Evolutionary conservation across 2,113 vertebrate genomes (phyloP), one percentile per base, ranked within the genome.

Genomic region (Aegithalos caudatus): DNA sequence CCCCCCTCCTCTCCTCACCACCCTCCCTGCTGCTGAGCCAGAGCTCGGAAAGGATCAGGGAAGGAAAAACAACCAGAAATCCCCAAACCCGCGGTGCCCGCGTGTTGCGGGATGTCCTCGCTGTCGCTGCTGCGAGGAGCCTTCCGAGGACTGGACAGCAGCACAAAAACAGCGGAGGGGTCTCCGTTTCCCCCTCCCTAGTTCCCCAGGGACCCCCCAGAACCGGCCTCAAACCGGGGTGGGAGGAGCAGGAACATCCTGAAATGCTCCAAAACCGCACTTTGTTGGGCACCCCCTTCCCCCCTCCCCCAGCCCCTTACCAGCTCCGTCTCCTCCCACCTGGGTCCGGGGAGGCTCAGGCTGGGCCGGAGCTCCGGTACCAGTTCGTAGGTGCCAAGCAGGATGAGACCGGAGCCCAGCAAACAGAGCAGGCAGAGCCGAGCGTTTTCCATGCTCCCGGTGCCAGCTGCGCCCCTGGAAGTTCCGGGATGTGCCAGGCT

Each of bases 191-290:
- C 33, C 35, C 22, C 28, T 21, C 29, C 73, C 57, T 27, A 40
- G 0, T 4, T 7, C 18, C 21, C 9, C 6, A 5, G 11, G 17
- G 20, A 12, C 5, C 1, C 35, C 56, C 80, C 38, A 54, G 31
- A 71, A 40, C 35, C 19, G 7, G 14, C 24, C 14, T 33, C 7
- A 24, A 40, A 71, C 2, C 0, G 0, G 48, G 15, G 5, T 4
- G 6, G 17, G 1, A 2, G 33, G n/a, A 37, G 42, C 28, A 23
- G 57, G 28, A 84, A 18, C 65, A n/a, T 5, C 60, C 66, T 10
- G 0, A 54, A 31, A 42, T 5, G 7, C 24, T 50, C 24, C 37
- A 21, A 33, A 58, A 9, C 20, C 19, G 0, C 3, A 0, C 0
- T 1, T 14, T 19, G 6, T 23, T 33, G 38, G 7, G 25, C 9